Evolutionary conservation across 2,113 vertebrate genomes (phyloP).

Genomic region (Daboia siamensis): DNA sequence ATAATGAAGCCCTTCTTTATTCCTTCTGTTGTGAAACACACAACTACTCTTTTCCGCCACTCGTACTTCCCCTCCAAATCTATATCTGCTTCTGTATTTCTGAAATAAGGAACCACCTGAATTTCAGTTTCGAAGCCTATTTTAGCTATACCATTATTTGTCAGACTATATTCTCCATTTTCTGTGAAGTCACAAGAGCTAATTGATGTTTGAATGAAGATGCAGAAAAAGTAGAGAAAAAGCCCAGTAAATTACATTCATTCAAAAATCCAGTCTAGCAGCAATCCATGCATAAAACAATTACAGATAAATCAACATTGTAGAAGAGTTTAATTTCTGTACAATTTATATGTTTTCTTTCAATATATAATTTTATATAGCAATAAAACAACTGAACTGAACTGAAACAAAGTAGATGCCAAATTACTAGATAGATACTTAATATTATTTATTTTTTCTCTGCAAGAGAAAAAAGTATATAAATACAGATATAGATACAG

Average conservation of each 20-base stretch:
- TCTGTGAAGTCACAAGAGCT: neutral
- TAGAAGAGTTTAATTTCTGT: neutral
- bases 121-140: neutral
- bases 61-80: neutral
- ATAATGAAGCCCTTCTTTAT: neutral
- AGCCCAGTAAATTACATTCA: neutral
- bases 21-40: neutral
- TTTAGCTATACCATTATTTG: neutral
- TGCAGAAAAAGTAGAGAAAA: neutral
- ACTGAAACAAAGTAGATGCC: neutral
- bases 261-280: neutral
- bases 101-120: neutral
- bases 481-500: slow-evolving; percentile 27
- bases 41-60: neutral
- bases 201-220: neutral
- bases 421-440: neutral
- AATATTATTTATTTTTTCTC: slow-evolving; percentile 6
- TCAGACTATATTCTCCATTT: neutral
- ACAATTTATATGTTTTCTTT: neutral
- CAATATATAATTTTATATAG: neutral
- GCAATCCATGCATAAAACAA: neutral
- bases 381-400: neutral
- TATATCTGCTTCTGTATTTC: neutral
- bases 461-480: neutral
- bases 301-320: neutral